phyloP scores from a whole-genome alignment of 2,888 invertebrate genomes.

The Leuctra nigra region DNA sequence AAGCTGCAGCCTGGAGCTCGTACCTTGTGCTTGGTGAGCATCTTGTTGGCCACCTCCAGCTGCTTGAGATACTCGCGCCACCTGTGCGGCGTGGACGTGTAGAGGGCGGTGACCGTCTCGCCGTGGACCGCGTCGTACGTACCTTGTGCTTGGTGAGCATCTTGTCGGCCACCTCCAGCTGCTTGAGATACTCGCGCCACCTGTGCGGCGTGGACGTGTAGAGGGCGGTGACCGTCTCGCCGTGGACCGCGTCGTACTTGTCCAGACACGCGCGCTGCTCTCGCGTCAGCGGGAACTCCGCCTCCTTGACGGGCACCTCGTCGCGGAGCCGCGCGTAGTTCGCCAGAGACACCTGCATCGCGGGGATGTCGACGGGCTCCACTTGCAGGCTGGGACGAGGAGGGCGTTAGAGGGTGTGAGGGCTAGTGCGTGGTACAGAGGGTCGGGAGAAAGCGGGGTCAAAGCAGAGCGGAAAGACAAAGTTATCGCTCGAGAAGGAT shows the following conservation, averaged over 20 bases:
- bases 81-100: slow-evolving; percentile 51
- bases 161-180: slow-evolving; percentile 64
- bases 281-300: slow-evolving; percentile 64
- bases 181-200: slow-evolving; percentile 65
- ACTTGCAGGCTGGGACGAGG: background rate
- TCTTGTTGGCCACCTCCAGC: slow-evolving; percentile 63
- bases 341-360: slow-evolving; percentile 60
- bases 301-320: slow-evolving; percentile 58
- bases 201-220: slow-evolving; percentile 52
- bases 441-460: no score
- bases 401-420: background rate
- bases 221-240: slow-evolving; percentile 50
- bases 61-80: slow-evolving; percentile 67
- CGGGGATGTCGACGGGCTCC: slow-evolving; percentile 64
- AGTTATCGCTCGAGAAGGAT: no score
- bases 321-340: slow-evolving; percentile 60
- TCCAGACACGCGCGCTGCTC: slow-evolving; percentile 64
- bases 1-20: no score
- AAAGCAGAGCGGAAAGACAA: no score
- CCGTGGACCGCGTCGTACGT: no score
- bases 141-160: slow-evolving; percentile 65
- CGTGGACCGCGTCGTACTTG: slow-evolving; percentile 67
- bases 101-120: slow-evolving; percentile 49
- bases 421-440: no score
- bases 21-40: slow-evolving; percentile 64